Evolutionary conservation across 2,113 vertebrate species (phyloP).

Genomic region (Urocynchramus pylzowi): DNA sequence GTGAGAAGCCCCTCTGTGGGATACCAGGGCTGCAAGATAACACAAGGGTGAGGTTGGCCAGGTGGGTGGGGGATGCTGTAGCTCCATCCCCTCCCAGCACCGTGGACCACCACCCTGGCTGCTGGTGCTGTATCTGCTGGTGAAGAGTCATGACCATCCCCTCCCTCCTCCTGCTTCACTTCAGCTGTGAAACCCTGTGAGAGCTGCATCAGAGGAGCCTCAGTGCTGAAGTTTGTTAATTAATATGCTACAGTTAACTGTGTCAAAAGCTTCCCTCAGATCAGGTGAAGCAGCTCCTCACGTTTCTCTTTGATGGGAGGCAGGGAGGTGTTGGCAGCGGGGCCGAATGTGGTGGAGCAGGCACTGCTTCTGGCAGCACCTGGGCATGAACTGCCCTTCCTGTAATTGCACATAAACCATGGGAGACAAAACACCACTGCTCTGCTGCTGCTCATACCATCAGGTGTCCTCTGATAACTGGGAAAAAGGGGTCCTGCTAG

Average conservation of each 20-base stretch:
- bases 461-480: neutral
- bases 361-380: rapidly evolving
- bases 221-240: slow-evolving; percentile 30
- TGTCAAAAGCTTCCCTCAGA: slow-evolving; percentile 43
- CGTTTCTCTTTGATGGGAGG: slow-evolving; percentile 13
- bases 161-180: neutral
- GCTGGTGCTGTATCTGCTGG: rapidly evolving
- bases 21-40: neutral
- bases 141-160: neutral
- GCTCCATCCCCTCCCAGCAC: neutral
- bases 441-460: neutral
- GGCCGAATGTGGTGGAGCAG: rapidly evolving
- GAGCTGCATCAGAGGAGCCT: neutral
- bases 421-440: rapidly evolving
- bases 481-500: neutral
- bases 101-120: rapidly evolving
- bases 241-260: slow-evolving; percentile 41
- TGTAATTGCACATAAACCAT: neutral
- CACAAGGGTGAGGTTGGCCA: neutral
- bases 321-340: neutral
- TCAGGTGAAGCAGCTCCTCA: neutral
- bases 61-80: neutral
- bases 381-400: neutral
- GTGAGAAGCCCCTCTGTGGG: neutral
- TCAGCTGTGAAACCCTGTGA: slow-evolving; percentile 16